phyloP scores from a whole-genome alignment of 2,888 invertebrate genomes.

The Laothoe populi region DNA sequence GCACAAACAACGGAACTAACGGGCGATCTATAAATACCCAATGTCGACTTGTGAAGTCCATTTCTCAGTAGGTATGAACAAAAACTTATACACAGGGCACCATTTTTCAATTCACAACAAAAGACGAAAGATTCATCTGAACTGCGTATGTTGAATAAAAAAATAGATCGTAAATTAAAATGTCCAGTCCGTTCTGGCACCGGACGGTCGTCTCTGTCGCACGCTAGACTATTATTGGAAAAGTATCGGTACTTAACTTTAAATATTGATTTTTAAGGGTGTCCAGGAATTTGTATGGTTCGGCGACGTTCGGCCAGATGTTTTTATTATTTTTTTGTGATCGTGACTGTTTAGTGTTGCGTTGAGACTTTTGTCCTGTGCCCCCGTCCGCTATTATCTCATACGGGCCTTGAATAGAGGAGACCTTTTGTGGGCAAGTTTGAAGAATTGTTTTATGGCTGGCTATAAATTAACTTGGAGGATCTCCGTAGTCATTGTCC shows the following conservation, averaged over 20 bases:
- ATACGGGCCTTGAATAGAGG: conserved; percentile 70
- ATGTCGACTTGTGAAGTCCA: conserved; percentile 81
- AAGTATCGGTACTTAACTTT: conserved; percentile 78
- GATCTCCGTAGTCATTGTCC: conserved; percentile 43
- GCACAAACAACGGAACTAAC: conserved; percentile 69
- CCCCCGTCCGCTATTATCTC: conserved; percentile 77
- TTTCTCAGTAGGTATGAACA: conserved; percentile 76
- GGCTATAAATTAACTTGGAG: conserved; percentile 71
- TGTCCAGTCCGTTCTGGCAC: conserved; percentile 68
- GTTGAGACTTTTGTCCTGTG: conserved; percentile 77
- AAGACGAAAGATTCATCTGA: conserved; percentile 80
- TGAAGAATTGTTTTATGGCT: conserved; percentile 81
- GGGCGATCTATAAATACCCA: conserved; percentile 59
- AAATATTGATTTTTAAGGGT: conserved; percentile 77
- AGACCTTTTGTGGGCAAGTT: conserved; percentile 75
- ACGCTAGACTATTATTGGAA: conserved; percentile 66
- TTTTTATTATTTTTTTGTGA: conserved; percentile 68
- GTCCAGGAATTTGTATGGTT: conserved; percentile 69
- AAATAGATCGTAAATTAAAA: conserved; percentile 82
- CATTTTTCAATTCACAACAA: conserved; percentile 81
- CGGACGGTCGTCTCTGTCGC: conserved; percentile 61
- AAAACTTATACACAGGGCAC: conserved; percentile 70
- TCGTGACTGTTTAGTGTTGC: conserved; percentile 68
- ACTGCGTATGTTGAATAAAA: conserved; percentile 71
- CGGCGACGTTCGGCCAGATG: conserved; percentile 67